Evolutionary conservation across 1,140 invertebrate species (phyloP).

Genomic region (Vollenhovia emeryi): DNA sequence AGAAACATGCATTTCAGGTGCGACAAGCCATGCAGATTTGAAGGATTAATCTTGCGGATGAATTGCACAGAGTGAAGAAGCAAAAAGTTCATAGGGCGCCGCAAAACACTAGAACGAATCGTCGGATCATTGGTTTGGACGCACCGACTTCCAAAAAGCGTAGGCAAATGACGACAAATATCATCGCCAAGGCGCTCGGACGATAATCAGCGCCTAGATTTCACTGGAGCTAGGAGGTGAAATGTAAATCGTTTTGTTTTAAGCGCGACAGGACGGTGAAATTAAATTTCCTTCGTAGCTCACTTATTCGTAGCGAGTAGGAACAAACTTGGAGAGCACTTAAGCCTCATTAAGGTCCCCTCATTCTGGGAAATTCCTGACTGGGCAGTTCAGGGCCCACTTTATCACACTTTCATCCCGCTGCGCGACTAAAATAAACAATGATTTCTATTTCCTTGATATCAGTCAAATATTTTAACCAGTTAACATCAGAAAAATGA

Average conservation of each 20-base stretch:
- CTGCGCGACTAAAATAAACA: constrained; percentile 25
- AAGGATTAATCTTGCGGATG: neutral
- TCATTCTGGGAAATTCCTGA: constrained; percentile 23
- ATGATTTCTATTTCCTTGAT: neutral
- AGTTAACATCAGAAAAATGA: neutral
- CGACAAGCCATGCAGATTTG: neutral
- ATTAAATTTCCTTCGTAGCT: constrained; percentile 23
- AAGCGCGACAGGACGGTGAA: neutral
- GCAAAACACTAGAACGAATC: neutral
- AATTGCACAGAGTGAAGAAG: neutral
- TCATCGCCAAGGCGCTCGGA: neutral
- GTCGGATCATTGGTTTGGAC: neutral
- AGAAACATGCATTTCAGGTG: neutral
- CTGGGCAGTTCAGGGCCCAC: neutral
- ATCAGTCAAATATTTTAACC: neutral
- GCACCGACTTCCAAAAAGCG: neutral
- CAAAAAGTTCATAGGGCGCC: neutral
- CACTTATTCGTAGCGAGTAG: neutral
- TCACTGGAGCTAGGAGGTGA: too few relatives aligned
- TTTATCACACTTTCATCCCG: constrained; percentile 25
- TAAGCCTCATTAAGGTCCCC: constrained; percentile 20
- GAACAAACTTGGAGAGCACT: constrained; percentile 19
- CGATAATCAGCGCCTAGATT: neutral
- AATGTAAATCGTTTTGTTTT: neutral
- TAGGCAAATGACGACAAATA: neutral